Conservation (phyloP, 64 coral and sea anemone genomes). For the Platygyra sinensis region DNA sequence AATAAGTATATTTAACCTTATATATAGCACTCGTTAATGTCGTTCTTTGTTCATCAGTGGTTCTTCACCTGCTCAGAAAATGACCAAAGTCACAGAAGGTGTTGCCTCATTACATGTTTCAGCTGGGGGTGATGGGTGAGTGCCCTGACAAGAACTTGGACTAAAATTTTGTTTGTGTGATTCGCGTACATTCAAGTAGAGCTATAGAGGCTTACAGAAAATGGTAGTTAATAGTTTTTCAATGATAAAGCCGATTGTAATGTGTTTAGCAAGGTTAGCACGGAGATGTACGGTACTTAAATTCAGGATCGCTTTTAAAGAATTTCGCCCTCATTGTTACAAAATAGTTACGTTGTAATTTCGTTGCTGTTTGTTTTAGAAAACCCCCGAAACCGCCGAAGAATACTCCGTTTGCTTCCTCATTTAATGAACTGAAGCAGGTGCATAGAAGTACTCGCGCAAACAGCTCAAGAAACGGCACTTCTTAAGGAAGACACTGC, state of each 20-base stretch:
- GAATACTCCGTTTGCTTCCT: slow-evolving; percentile 44
- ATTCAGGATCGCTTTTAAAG: too few species aligned
- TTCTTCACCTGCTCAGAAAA: neutral
- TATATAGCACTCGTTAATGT: too few species aligned
- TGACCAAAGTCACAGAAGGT: neutral
- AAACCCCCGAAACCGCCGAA: slow-evolving; percentile 41
- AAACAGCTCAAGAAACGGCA: neutral
- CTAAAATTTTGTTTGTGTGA: too few species aligned
- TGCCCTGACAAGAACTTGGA: neutral
- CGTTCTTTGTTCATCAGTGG: too few species aligned
- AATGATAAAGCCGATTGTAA: too few species aligned
- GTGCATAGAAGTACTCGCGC: slow-evolving; percentile 19
- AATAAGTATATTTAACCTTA: too few species aligned
- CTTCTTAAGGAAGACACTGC: neutral
- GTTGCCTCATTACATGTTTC: neutral
- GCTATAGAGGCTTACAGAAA: too few species aligned
- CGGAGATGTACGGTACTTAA: too few species aligned
- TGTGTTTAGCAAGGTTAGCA: too few species aligned
- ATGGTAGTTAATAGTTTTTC: too few species aligned
- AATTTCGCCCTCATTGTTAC: too few species aligned
- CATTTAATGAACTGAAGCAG: slow-evolving; percentile 53
- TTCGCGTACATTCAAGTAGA: too few species aligned
- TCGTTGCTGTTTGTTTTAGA: neutral
- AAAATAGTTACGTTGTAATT: neutral
- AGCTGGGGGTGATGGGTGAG: neutral